A percentile compares a stretch with the other conserved stretches of the same genome.
phyloP scores from a whole-genome alignment of 2,113 vertebrate genomes.

The Sapayoa aenigma region DNA sequence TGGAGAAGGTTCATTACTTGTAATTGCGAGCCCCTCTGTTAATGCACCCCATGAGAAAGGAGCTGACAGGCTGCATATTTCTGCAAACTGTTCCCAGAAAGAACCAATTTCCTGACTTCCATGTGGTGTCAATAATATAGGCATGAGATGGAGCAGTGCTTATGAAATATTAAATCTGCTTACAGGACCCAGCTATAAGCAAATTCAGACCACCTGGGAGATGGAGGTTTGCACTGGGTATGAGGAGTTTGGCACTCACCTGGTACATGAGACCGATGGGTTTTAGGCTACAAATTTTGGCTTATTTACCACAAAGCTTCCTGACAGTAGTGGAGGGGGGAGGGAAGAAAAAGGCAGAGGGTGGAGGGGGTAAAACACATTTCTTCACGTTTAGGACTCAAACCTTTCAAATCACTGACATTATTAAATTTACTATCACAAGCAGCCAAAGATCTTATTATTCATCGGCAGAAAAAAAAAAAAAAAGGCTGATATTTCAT shows the following conservation, averaged over 20 bases:
- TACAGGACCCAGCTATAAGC: slow-evolving; percentile 76
- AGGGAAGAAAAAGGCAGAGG: neutral
- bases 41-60: slow-evolving; percentile 84
- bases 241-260: slow-evolving; percentile 66
- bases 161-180: slow-evolving; percentile 98
- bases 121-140: slow-evolving; percentile 98
- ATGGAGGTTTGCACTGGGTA: slow-evolving; percentile 73
- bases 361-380: slow-evolving; percentile 38
- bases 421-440: slow-evolving; percentile 80
- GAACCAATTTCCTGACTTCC: slow-evolving; percentile 91
- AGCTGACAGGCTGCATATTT: slow-evolving; percentile 89
- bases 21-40: slow-evolving; percentile 88
- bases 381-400: slow-evolving; percentile 69
- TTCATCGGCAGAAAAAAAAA: slow-evolving; percentile 56
- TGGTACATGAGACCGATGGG: slow-evolving; percentile 40
- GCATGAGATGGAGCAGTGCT: slow-evolving; percentile 86
- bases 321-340: slow-evolving; percentile 3
- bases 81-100: slow-evolving; percentile 92
- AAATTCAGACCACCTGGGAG: slow-evolving; percentile 94
- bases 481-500: slow-evolving; percentile 74
- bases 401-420: slow-evolving; percentile 72
- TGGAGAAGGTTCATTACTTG: slow-evolving; percentile 88
- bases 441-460: slow-evolving; percentile 78
- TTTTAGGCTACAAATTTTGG: slow-evolving; percentile 32
- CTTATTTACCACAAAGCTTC: slow-evolving; percentile 64